Conservation (phyloP, 2,113 vertebrate species). For the Cygnus atratus region DNA sequence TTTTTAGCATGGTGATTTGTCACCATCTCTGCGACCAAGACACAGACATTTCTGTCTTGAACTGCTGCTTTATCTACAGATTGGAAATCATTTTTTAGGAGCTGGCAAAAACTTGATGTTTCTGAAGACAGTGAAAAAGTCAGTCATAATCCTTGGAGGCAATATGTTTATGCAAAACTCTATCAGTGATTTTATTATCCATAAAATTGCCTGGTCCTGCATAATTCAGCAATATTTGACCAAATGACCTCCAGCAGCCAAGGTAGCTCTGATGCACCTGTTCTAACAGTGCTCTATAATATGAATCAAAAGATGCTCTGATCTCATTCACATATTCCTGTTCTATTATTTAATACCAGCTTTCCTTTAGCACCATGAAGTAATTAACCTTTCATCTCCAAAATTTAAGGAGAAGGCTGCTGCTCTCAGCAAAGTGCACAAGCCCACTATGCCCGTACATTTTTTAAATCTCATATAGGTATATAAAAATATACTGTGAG, state of each 20-base stretch:
- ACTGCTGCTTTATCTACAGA: not conserved
- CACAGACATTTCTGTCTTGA: not conserved
- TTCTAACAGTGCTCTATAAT: not conserved
- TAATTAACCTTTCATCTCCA: conserved; percentile 32
- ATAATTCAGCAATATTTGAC: conserved; percentile 31
- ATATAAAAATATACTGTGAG: not conserved
- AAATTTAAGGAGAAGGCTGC: not conserved
- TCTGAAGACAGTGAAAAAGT: not conserved
- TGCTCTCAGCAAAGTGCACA: not conserved
- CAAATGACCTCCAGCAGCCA: not conserved
- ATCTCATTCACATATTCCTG: not conserved
- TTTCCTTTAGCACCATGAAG: not conserved
- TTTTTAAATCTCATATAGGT: not conserved
- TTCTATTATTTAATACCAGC: conserved; percentile 25
- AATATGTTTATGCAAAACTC: conserved; percentile 5
- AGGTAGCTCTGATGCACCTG: not conserved
- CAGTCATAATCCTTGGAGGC: not conserved
- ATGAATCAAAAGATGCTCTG: not conserved
- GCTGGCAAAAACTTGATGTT: not conserved
- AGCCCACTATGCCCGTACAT: not conserved
- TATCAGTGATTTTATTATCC: conserved; percentile 8
- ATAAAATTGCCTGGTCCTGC: conserved; percentile 5
- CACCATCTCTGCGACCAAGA: not conserved
- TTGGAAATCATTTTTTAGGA: conserved; percentile 3
- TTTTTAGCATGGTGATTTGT: not conserved